phyloP scores from a whole-genome alignment of 2,797 vertebrate genomes.

The Lithobates sylvaticus region DNA sequence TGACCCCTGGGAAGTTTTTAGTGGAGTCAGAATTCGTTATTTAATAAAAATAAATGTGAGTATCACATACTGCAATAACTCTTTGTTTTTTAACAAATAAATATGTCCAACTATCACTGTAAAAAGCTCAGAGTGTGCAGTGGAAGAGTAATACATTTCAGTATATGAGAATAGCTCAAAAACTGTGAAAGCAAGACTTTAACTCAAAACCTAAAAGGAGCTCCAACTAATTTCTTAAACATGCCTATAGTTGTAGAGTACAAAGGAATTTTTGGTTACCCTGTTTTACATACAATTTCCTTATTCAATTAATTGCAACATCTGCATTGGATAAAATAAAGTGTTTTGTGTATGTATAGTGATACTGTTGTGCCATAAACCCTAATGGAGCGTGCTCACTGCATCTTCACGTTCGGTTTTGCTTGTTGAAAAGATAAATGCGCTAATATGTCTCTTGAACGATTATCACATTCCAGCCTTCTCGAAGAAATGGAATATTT shows the following conservation, averaged over 20 bases:
- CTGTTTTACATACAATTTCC: not conserved
- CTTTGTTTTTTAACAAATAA: no score
- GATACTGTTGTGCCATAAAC: not conserved
- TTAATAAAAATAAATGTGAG: no score
- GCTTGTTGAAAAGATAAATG: slow-evolving; percentile 32
- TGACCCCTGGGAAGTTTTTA: no score
- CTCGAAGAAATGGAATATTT: slow-evolving; percentile 55
- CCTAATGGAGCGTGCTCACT: slow-evolving; percentile 11
- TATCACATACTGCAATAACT: no score
- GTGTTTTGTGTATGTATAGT: slow-evolving; percentile 3
- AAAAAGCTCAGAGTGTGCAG: no score
- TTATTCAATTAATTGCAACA: slow-evolving; percentile 5
- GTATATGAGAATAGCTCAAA: no score
- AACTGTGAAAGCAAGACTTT: no score
- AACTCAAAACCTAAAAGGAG: not conserved
- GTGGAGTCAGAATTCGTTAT: no score
- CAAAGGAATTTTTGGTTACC: not conserved
- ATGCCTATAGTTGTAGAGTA: not conserved
- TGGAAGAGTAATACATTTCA: no score
- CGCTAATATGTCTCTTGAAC: slow-evolving; percentile 33
- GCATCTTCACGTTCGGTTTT: not conserved
- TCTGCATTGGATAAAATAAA: not conserved
- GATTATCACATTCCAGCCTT: slow-evolving; percentile 46
- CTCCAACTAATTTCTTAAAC: not conserved
- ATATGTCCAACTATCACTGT: no score